Evolutionary conservation across 2,797 vertebrate species (phyloP).

Genomic region (Sebastes miniatus): DNA sequence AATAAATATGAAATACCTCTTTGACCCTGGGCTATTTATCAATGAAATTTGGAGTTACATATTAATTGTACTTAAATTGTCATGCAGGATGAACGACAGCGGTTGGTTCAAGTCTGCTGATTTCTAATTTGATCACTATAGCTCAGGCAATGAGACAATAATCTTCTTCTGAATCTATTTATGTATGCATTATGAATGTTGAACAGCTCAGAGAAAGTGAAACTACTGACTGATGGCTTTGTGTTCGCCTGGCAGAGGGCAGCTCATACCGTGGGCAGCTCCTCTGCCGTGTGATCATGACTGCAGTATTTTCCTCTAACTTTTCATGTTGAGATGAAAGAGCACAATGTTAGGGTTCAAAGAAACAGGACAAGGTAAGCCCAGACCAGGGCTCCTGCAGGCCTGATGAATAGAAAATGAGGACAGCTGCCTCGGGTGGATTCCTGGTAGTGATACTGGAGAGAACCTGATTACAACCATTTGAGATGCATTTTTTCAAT

Average conservation of each 20-base stretch:
- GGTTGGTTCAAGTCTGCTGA: background rate
- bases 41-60: background rate
- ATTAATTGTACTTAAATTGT: background rate
- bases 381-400: slow-evolving; percentile 8
- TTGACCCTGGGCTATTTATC: background rate
- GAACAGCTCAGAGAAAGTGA: background rate
- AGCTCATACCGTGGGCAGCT: background rate
- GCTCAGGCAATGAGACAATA: background rate
- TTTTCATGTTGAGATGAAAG: slow-evolving; percentile 29
- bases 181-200: background rate
- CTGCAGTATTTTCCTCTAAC: background rate
- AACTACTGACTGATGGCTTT: background rate
- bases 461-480: slow-evolving; percentile 9
- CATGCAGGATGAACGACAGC: background rate
- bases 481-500: background rate
- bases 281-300: background rate
- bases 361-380: slow-evolving; percentile 27
- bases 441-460: slow-evolving; percentile 23
- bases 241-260: background rate
- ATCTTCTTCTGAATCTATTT: background rate
- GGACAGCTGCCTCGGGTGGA: slow-evolving; percentile 17
- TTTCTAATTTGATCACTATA: background rate
- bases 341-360: slow-evolving; percentile 39
- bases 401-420: slow-evolving; percentile 27
- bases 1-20: background rate